Base-by-base conservation (phyloP, 2,797 vertebrate genomes). In the Pipistrellus pipistrellus region DNA sequence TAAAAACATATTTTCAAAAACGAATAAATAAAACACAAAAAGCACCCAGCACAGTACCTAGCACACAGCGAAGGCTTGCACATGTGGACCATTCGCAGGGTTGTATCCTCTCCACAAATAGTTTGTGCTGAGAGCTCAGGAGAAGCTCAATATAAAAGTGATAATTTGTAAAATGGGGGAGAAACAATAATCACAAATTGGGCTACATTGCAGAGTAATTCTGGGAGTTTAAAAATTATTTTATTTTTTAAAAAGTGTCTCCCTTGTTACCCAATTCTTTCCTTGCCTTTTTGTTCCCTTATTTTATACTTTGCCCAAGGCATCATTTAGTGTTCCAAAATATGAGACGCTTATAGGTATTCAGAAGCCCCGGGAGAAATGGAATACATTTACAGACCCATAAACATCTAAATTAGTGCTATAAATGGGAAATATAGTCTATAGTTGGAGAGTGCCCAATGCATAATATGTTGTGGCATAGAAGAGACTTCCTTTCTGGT, bases 401-500 rank as follows among this genome's bases (percentile, higher is more conserved):
- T 97, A 98, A 98, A 97, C 95, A 95, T 97, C 96, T 94, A 96
- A 88, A 87, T 96, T 96, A 96, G 83, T 55, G 73, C 97, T 96
- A 94, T 94, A 97, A 97, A 98, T 93, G 96, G 96, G 96, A 96
- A 96, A 97, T 97, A 97, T 3, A 96, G 93, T 96, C 71, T 89
- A 94, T 8, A 82, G 94, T 96, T 98, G 97, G 97, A 96, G 48
- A 53, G 32, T 82, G 59, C 97, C 97, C 96, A 95, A 96, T 84
- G 57, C 46, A 53, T 96, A 97, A 97, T 95, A 96, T 57, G 35
- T 95, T 93, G 97, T 97, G 97, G 97, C 96, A 96, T 83, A 92
- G 94, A 95, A 94, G 96, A 96, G 95, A 97, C 97, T 97, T 97
- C 97, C 97, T 97, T 97, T 97, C 73, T 97, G 96, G 97, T 97